A percentile compares a stretch with the other conserved stretches of the same genome.
Evolutionary conservation across 2,113 vertebrate species (phyloP).

Genomic region (Oreochromis tanganicae): DNA sequence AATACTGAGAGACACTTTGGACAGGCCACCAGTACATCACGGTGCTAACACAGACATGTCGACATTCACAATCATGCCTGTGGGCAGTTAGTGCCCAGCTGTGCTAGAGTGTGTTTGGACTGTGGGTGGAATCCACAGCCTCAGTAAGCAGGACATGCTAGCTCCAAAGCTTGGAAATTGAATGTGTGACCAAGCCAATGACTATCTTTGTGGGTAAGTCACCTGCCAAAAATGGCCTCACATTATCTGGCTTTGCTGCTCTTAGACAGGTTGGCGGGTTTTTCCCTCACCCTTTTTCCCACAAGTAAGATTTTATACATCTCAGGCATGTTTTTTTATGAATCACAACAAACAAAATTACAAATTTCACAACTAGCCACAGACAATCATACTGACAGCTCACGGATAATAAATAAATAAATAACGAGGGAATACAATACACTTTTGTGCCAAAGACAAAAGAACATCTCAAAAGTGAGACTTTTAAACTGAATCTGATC

Average conservation of each 20-base stretch:
- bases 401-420: background rate
- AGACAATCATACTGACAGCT: background rate
- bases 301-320: background rate
- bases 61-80: background rate
- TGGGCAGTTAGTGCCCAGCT: background rate
- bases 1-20: constrained; percentile 34
- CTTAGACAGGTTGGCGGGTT: background rate
- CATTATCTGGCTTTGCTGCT: background rate
- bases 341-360: background rate
- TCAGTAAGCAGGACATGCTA: background rate
- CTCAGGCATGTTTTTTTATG: background rate
- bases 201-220: background rate
- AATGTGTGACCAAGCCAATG: background rate
- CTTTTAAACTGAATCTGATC: background rate
- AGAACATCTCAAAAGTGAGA: background rate
- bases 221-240: background rate
- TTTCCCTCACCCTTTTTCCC: background rate
- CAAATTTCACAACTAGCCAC: background rate
- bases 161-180: background rate
- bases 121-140: background rate
- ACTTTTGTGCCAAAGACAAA: background rate
- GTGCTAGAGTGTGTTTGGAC: background rate
- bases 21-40: constrained; percentile 21
- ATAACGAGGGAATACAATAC: background rate
- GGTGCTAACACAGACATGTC: background rate